Base-by-base conservation (phyloP, 2,113 vertebrate genomes). In the Petromus typicus region DNA sequence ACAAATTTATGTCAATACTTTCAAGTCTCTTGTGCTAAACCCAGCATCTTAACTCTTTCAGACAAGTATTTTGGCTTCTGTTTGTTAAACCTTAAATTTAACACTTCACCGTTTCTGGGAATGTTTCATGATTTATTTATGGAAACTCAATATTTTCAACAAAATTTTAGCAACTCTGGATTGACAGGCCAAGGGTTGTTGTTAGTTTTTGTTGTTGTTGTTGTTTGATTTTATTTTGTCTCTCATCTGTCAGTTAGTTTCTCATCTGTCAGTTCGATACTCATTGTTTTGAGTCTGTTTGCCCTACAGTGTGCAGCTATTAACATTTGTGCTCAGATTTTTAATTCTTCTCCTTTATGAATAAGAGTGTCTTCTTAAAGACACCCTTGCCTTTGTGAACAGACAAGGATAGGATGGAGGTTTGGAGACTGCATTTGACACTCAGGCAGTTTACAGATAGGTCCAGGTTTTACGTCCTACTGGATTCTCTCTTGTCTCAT, bases 1-100 rank as follows among this genome's bases (percentile, higher is more conserved):
- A 83, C 51, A 95, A 76, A 61, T 67, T 73, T 89, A 78, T 78
- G 75, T 51, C 37, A 78, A n/a, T 84, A 32, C 20, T 93, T 93
- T 85, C 30, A 80, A 85, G 37, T 57, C n/a, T 48, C 89, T 45
- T 79, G 43, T 43, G 40, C 34, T 85, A 89, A 80, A 73, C 45
- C 14, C 73, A 90, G 40, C 27, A 45, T 93, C 63, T 64, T 85
- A 37, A 27, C 16, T 6, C 61, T 64, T 23, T 64, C 69, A 76
- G 56, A 81, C 64, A 48, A 9, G 54, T 25, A 61, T 45, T 61
- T 89, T 54, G 23, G 32, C 34, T 59, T n/a, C 16, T 71, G 22
- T 20, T 61, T 80, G 86, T 32, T 37, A 78, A 45, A 30, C 18
- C 20, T 63, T 63, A 30, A 79, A 1, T 84, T 71, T 10, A 59